Evolutionary conservation across 2,113 vertebrate genomes (phyloP).

Genomic region (Apaloderma vittatum): DNA sequence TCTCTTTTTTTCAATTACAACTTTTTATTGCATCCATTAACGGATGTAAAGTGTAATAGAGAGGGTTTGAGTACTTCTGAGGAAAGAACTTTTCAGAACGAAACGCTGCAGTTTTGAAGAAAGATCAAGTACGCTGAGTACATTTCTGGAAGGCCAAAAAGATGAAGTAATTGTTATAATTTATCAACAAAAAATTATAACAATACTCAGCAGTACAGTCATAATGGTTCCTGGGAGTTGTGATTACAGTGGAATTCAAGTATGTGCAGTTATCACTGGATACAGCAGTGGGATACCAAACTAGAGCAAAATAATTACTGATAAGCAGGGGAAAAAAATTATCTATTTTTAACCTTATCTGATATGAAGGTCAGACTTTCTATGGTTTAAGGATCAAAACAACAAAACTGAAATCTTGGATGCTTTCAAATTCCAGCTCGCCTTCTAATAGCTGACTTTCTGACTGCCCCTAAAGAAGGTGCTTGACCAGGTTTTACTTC

Average conservation of each 20-base stretch:
- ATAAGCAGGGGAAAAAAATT: background rate
- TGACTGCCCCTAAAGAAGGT: background rate
- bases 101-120: background rate
- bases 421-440: background rate
- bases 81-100: background rate
- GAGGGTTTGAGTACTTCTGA: background rate
- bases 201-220: background rate
- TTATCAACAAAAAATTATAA: background rate
- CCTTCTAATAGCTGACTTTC: background rate
- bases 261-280: background rate
- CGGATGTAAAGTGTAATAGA: no score
- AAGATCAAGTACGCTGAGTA: background rate
- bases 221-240: background rate
- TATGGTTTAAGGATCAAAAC: background rate
- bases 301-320: background rate
- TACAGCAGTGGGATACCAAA: background rate
- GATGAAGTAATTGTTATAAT: background rate
- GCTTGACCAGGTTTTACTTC: background rate
- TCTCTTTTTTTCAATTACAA: background rate
- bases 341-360: constrained; percentile 30
- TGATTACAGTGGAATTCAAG: constrained; percentile 20
- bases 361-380: background rate
- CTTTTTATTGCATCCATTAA: background rate
- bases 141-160: background rate
- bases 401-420: background rate